Conservation (phyloP, 2,797 vertebrate species). For the Enteromius paludinosus region DNA sequence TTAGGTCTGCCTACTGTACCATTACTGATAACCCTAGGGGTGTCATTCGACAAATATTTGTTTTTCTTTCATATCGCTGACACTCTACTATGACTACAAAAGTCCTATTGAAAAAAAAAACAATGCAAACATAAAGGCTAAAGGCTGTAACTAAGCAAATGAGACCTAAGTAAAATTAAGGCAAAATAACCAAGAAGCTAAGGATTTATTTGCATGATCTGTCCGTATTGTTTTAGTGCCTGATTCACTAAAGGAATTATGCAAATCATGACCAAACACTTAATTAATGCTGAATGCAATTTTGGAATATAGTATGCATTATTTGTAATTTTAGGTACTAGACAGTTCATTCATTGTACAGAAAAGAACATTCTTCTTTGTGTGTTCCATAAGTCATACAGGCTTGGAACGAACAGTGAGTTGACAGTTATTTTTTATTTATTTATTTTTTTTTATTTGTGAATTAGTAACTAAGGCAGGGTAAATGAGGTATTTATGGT, state of each 20-base stretch:
- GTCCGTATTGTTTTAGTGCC: neutral
- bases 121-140: conserved; percentile 12
- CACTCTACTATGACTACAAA: conserved; percentile 16
- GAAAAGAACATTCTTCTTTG: neutral
- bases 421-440: neutral
- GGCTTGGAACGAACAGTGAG: neutral
- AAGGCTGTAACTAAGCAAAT: conserved; percentile 1
- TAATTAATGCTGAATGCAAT: neutral
- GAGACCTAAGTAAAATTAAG: neutral
- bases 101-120: neutral
- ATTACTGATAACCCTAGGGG: neutral
- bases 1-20: neutral
- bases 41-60: neutral
- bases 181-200: neutral
- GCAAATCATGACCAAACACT: neutral
- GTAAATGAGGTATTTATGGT: neutral
- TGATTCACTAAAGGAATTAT: neutral
- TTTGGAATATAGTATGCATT: neutral
- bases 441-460: neutral
- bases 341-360: neutral
- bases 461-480: neutral
- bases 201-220: neutral
- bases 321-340: neutral
- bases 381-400: too few species aligned
- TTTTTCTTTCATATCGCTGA: conserved; percentile 18